Percentiles rank a stretch among this genome's conserved stretches.
Conservation (phyloP, 2,888 invertebrate genomes). For the Diaperis boleti region DNA sequence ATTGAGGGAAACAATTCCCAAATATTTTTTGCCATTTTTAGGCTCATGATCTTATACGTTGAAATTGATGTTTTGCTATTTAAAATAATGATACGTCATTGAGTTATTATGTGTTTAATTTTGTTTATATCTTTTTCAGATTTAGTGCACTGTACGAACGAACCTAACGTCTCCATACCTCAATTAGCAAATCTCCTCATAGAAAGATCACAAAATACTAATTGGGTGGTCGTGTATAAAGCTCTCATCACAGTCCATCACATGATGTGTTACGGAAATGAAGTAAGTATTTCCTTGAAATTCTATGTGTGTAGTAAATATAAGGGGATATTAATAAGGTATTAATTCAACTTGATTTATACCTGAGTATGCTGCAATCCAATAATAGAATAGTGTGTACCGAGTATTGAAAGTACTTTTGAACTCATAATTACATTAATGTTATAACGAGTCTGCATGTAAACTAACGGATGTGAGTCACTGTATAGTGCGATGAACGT, state of each 20-base stretch:
- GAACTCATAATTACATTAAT: conserved; percentile 24
- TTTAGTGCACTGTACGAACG: conserved; percentile 99
- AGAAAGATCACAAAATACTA: conserved; percentile 97
- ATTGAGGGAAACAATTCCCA: too few relatives aligned
- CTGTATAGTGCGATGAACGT: conserved; percentile 28
- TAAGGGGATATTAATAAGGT: too few relatives aligned
- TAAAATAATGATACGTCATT: not conserved
- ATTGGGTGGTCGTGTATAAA: conserved; percentile 99
- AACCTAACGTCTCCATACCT: conserved; percentile 99
- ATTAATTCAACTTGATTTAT: not conserved
- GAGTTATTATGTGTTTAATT: not conserved
- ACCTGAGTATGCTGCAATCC: too few relatives aligned
- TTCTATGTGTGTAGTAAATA: too few relatives aligned
- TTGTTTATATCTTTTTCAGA: conserved; percentile 67
- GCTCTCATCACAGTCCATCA: conserved; percentile 98
- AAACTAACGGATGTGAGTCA: conserved; percentile 38
- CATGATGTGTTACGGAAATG: conserved; percentile 99
- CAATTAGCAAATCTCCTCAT: conserved; percentile 98
- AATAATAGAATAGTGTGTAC: too few relatives aligned
- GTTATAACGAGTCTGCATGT: conserved; percentile 26
- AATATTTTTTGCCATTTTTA: not conserved
- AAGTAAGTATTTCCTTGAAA: conserved; percentile 83
- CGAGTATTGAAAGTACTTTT: conserved; percentile 11
- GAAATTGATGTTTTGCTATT: conserved; percentile 5
- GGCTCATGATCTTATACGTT: not conserved